phyloP scores from a whole-genome alignment of 1,140 invertebrate genomes.

The Dufourea novaeangliae region DNA sequence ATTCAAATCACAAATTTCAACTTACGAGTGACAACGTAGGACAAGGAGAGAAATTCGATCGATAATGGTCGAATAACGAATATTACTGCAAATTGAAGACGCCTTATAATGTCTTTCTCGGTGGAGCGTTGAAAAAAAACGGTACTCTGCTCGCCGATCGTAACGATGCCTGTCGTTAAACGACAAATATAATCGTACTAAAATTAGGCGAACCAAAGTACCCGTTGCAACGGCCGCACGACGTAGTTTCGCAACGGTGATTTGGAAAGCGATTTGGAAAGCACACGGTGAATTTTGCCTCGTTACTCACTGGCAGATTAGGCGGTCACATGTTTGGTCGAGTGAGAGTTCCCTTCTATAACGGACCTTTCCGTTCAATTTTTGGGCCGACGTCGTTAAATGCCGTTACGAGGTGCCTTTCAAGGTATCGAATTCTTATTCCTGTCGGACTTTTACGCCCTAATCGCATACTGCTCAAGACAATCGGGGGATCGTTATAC shows the following conservation, averaged over 20 bases:
- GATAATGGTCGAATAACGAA: conserved; percentile 22
- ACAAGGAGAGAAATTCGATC: conserved; percentile 9
- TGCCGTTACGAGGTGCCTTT: conserved; percentile 5
- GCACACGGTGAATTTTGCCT: conserved; percentile 36
- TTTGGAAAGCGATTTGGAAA: conserved; percentile 10
- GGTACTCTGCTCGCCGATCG: not conserved
- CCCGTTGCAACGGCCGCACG: not conserved
- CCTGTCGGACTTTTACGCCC: not conserved
- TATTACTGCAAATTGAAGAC: conserved; percentile 36
- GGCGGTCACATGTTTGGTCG: conserved; percentile 26
- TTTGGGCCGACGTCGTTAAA: conserved; percentile 19
- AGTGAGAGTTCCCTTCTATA: conserved; percentile 46
- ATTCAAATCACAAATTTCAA: conserved; percentile 9
- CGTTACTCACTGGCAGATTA: conserved; percentile 27
- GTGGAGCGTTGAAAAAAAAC: conserved; percentile 8
- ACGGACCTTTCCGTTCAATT: conserved; percentile 35
- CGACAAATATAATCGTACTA: conserved; percentile 21
- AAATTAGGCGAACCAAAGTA: not conserved
- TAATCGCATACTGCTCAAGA: too few species aligned
- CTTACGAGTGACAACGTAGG: not conserved
- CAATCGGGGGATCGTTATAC: too few species aligned
- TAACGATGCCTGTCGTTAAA: conserved; percentile 38
- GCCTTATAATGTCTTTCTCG: conserved; percentile 21
- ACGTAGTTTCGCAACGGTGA: conserved; percentile 13
- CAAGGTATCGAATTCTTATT: conserved; percentile 21